phyloP scores from a whole-genome alignment of 2,888 invertebrate species.

The Diaprepes abbreviatus region DNA sequence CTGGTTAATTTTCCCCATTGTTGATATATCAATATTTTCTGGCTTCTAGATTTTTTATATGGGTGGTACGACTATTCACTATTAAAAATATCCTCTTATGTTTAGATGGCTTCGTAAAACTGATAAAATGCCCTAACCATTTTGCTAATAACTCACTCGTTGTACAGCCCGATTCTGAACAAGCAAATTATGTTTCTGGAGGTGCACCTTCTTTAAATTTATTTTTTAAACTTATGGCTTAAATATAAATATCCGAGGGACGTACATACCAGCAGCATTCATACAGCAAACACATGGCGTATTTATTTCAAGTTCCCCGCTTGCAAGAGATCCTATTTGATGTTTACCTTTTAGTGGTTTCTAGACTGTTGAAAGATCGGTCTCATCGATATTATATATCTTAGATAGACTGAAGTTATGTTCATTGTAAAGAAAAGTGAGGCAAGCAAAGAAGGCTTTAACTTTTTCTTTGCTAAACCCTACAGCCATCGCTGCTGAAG shows the following conservation, averaged over 20 bases:
- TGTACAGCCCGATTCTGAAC: constrained; percentile 5
- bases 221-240: too few species aligned
- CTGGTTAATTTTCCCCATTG: too few species aligned
- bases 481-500: too few species aligned
- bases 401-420: neutral
- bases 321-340: too few species aligned
- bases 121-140: constrained; percentile 24
- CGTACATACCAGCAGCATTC: too few species aligned
- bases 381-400: constrained; percentile 35
- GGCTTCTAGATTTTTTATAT: constrained; percentile 33
- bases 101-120: constrained; percentile 19
- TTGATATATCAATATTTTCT: too few species aligned
- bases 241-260: too few species aligned
- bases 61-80: constrained; percentile 26
- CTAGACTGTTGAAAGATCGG: constrained; percentile 27
- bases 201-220: too few species aligned
- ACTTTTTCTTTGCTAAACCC: too few species aligned
- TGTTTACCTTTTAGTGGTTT: constrained; percentile 10
- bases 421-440: too few species aligned
- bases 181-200: neutral
- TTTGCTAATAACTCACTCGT: constrained; percentile 17
- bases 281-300: constrained; percentile 42
- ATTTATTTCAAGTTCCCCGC: neutral
- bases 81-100: constrained; percentile 21
- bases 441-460: too few species aligned